phyloP scores from a whole-genome alignment of 2,888 invertebrate genomes.

The Leptinotarsa haldemani region DNA sequence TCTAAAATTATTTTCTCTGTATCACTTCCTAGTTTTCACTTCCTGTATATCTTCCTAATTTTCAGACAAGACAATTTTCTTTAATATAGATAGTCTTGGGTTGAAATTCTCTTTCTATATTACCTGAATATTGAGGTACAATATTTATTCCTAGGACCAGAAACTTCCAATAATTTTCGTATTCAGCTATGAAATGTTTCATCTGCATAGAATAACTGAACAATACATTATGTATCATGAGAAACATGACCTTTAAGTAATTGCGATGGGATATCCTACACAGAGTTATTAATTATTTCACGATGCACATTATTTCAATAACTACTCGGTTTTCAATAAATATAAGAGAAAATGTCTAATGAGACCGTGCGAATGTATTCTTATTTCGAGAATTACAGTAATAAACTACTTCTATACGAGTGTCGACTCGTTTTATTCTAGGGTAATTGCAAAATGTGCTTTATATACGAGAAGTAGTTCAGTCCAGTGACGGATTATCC shows the following conservation, averaged over 20 bases:
- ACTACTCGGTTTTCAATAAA: conserved; percentile 24
- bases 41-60: too few species aligned
- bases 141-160: too few species aligned
- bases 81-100: too few species aligned
- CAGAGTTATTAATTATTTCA: not conserved
- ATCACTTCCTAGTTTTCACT: too few species aligned
- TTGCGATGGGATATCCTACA: not conserved
- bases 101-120: too few species aligned
- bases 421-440: conserved; percentile 23
- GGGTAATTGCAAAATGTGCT: conserved; percentile 19
- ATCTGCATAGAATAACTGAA: not conserved
- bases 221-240: not conserved
- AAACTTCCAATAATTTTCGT: too few species aligned
- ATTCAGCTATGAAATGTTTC: too few species aligned
- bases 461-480: not conserved
- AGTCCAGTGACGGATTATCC: not conserved
- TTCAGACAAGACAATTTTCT: too few species aligned
- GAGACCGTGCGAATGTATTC: conserved; percentile 33
- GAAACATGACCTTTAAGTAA: conserved; percentile 1
- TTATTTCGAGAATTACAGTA: conserved; percentile 31
- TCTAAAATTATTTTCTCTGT: too few species aligned
- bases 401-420: conserved; percentile 26
- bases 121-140: too few species aligned
- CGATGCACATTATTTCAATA: conserved; percentile 20
- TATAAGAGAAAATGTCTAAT: conserved; percentile 30